Evolutionary conservation across 2,113 vertebrate species (phyloP).

Genomic region (Eclectus roratus): DNA sequence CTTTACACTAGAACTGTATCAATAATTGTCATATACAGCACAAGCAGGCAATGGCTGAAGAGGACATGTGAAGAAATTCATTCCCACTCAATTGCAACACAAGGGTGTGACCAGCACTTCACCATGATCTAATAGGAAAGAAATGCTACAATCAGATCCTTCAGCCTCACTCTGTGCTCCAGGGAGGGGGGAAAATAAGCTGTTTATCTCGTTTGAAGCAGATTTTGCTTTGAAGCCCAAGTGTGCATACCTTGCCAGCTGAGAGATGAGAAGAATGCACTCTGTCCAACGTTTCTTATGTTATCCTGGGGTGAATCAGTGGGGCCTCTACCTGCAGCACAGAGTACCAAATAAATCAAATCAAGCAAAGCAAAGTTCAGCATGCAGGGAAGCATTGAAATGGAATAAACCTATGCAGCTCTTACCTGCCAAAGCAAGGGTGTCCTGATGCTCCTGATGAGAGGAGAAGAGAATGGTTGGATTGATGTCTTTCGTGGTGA

Average conservation of each 20-base stretch:
- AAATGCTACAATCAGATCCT: background rate
- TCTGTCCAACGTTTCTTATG: conserved; percentile 75
- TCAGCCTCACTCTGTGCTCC: background rate
- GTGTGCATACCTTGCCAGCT: conserved; percentile 79
- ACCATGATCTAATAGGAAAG: background rate
- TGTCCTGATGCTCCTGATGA: conserved; percentile 94
- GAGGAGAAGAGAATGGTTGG: conserved; percentile 93
- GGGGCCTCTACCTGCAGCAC: conserved; percentile 72
- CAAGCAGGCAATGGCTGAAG: background rate
- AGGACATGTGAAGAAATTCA: background rate
- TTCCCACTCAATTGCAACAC: background rate
- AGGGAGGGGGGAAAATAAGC: too few relatives aligned
- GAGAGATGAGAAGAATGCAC: conserved; percentile 81
- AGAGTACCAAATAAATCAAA: conserved; percentile 1
- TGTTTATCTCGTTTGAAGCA: background rate
- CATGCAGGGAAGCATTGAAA: accelerated
- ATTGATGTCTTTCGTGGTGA: conserved; percentile 90
- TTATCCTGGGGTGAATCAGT: conserved; percentile 74
- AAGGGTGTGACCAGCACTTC: background rate
- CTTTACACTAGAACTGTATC: background rate
- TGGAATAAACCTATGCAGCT: background rate
- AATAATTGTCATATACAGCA: background rate
- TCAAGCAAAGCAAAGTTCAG: background rate
- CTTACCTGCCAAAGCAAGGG: conserved; percentile 87
- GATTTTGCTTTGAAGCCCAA: background rate